phyloP scores from a whole-genome alignment of 2,797 vertebrate species.

The Premnoplex brunnescens region DNA sequence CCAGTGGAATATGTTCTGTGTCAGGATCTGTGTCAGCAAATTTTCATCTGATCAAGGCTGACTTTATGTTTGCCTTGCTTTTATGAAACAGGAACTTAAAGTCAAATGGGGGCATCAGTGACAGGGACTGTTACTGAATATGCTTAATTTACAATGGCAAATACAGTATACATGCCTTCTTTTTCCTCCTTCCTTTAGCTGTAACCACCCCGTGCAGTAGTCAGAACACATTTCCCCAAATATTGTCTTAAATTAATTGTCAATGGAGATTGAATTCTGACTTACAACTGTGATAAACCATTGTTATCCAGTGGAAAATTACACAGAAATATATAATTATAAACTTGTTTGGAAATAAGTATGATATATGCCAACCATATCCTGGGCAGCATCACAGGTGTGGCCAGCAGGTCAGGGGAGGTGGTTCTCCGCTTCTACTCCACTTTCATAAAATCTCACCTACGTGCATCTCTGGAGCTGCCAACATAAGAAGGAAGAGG shows the following conservation, averaged over 20 bases:
- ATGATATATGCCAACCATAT: neutral
- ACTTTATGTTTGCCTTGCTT: neutral
- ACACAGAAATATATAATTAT: neutral
- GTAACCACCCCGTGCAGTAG: neutral
- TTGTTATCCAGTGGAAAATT: neutral
- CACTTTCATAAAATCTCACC: neutral
- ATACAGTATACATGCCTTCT: neutral
- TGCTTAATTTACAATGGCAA: neutral
- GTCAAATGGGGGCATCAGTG: neutral
- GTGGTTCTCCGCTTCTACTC: neutral
- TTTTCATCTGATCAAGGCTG: neutral
- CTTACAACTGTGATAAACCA: neutral
- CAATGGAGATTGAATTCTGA: neutral
- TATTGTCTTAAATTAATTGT: neutral
- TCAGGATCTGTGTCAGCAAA: neutral
- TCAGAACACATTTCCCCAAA: neutral
- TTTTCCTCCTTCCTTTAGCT: neutral
- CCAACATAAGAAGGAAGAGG: neutral
- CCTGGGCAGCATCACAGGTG: neutral
- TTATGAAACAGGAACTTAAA: neutral
- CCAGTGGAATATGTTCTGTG: neutral
- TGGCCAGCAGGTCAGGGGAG: neutral
- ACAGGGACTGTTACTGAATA: neutral
- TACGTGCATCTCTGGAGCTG: neutral
- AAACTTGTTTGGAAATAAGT: neutral